phyloP scores from a whole-genome alignment of 2,797 vertebrate genomes.

The Chelon auratus region DNA sequence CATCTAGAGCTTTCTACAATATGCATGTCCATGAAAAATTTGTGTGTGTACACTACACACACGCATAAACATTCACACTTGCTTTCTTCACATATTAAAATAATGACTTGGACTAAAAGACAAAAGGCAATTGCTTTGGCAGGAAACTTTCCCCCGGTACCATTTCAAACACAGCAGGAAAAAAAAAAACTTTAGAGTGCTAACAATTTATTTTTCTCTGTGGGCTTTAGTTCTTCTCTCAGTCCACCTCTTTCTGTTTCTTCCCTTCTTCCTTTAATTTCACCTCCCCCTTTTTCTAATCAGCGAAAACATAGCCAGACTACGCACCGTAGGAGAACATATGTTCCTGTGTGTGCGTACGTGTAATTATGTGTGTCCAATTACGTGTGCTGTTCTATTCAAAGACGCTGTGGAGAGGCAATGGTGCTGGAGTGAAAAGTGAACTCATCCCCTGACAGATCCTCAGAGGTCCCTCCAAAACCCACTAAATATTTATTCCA shows the following conservation, averaged over 20 bases:
- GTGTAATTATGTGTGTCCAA: constrained; percentile 69
- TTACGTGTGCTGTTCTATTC: constrained; percentile 53
- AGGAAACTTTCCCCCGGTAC: constrained; percentile 53
- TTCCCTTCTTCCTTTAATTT: constrained; percentile 49
- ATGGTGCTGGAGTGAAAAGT: constrained; percentile 45
- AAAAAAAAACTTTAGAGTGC: constrained; percentile 38
- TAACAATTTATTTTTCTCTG: constrained; percentile 62
- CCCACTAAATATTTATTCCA: constrained; percentile 39
- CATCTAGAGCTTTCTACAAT: constrained; percentile 9
- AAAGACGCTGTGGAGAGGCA: constrained; percentile 38
- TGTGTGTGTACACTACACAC: not conserved
- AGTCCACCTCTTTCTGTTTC: constrained; percentile 50
- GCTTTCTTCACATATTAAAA: constrained; percentile 48
- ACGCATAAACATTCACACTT: constrained; percentile 18
- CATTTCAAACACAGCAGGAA: constrained; percentile 48
- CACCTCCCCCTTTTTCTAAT: constrained; percentile 49
- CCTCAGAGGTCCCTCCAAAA: constrained; percentile 40
- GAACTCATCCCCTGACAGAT: constrained; percentile 58
- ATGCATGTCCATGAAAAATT: constrained; percentile 26
- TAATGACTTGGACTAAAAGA: constrained; percentile 47
- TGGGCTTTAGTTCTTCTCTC: constrained; percentile 48
- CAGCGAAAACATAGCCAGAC: constrained; percentile 58
- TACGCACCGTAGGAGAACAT: constrained; percentile 65
- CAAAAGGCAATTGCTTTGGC: constrained; percentile 55
- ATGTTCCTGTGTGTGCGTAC: constrained; percentile 49